Percentiles rank a stretch among this genome's conserved stretches.
Evolutionary conservation across 1,140 invertebrate species (phyloP).

Genomic region (Drosophila mauritiana): DNA sequence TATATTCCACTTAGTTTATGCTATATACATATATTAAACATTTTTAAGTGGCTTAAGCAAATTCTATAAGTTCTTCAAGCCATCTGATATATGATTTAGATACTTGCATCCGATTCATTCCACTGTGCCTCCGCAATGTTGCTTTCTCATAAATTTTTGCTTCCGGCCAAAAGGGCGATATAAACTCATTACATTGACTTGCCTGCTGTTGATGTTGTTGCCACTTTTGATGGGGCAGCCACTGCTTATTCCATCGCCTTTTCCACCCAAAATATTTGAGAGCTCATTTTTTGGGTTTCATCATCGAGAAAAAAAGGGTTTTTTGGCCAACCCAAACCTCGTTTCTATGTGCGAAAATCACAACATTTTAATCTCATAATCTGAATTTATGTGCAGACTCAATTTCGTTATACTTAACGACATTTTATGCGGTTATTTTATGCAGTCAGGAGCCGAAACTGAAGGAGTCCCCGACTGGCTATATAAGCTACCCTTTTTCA

Average conservation of each 20-base stretch:
- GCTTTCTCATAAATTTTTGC: constrained; percentile 60
- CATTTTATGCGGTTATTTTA: constrained; percentile 82
- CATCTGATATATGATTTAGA: not conserved
- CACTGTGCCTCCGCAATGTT: constrained; percentile 31
- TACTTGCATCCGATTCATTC: constrained; percentile 18
- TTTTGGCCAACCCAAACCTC: constrained; percentile 4
- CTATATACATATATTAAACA: no score
- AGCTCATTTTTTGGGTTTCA: constrained; percentile 44
- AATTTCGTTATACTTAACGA: constrained; percentile 83
- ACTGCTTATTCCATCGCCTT: constrained; percentile 56
- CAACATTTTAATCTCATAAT: constrained; percentile 83
- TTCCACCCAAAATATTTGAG: constrained; percentile 39
- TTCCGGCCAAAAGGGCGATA: constrained; percentile 48
- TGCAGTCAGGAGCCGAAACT: constrained; percentile 52
- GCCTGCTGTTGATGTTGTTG: constrained; percentile 45
- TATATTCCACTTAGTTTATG: no score
- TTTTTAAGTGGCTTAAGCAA: no score
- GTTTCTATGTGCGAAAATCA: constrained; percentile 71
- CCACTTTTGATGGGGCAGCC: constrained; percentile 35
- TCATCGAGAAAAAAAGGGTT: constrained; percentile 58
- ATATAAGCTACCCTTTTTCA: constrained; percentile 13
- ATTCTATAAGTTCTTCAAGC: no score
- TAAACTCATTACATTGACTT: constrained; percentile 59
- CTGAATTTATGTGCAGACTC: constrained; percentile 83
- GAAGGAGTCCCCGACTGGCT: constrained; percentile 51